Evolutionary conservation across 2,113 vertebrate species (phyloP).

Genomic region (Sorex fumeus): DNA sequence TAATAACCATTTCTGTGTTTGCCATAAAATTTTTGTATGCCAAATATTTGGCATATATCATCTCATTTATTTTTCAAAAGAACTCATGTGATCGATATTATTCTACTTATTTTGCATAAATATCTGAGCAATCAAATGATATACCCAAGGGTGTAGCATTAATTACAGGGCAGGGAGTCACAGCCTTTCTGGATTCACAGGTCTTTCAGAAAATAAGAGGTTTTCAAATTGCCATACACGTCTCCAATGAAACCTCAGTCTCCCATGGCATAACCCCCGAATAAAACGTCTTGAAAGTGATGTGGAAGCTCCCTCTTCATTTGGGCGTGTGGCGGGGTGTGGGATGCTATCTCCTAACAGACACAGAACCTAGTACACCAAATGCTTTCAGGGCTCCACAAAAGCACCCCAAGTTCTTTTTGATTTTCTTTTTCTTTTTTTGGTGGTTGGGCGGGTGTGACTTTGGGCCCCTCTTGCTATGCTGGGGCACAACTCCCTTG

Average conservation of each 20-base stretch:
- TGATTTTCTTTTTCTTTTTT: background rate
- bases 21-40: background rate
- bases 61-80: slow-evolving; percentile 36
- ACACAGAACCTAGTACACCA: background rate
- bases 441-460: background rate
- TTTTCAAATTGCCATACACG: background rate
- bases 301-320: background rate
- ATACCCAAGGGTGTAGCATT: background rate
- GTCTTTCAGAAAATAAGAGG: slow-evolving; percentile 19
- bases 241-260: background rate
- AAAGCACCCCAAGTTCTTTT: too few relatives aligned
- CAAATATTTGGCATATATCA: slow-evolving; percentile 30
- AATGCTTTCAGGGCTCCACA: background rate
- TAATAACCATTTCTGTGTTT: slow-evolving; percentile 7
- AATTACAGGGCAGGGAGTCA: background rate
- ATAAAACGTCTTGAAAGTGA: slow-evolving; percentile 11
- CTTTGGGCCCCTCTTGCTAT: background rate
- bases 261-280: background rate
- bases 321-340: background rate
- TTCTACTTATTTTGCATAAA: slow-evolving; percentile 35
- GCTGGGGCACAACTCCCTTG: background rate
- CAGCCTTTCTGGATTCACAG: background rate
- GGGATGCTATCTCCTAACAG: background rate
- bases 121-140: slow-evolving; percentile 36
- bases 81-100: background rate